Base-by-base conservation (phyloP, 2,113 vertebrate species). In the Beaufortia kweichowensis region DNA sequence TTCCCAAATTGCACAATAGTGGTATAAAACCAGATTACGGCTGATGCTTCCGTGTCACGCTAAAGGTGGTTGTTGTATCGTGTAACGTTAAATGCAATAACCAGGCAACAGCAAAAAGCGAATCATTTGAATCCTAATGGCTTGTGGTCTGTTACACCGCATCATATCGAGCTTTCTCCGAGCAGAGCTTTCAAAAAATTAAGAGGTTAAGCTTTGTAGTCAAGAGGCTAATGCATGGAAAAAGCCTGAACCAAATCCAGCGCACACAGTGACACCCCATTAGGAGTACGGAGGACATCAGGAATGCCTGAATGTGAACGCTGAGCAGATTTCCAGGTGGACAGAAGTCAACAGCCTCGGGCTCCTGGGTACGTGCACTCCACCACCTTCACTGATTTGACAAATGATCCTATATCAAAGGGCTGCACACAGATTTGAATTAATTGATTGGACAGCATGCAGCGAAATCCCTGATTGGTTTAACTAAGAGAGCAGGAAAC, bases 341-440 rank as follows among this genome's bases (percentile, higher is more conserved):
- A 90, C 84, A 55, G 66, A 61, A 80, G 62, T 76, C 60, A 60
- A 69, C 68, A 81, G 84, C 89, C 88, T 88, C 70, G 83, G 87
- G 85, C 87, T 90, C 87, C 35, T 66, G 81, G 86, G 86, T 87
- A 87, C 84, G 84, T 86, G 89, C 85, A 87, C 90, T 86, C 82
- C 86, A 86, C 86, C 86, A 88, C 88, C 88, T 89, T 87, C 64
- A 59, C 82, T 88, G 87, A 90, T 89, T 91, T 91, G 90, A 91
- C 89, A 91, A 92, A 92, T 91, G 84, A 92, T 92, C 90, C 89
- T 84, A 86, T 90, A 91, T 89, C 89, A 91, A 90, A 90, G 89
- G 87, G 84, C 87, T 82, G 76, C 75, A 82, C 87, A 82, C 88
- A 91, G 89, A 91, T 91, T 92, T 91, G 85, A 77, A 86, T 87